Conservation (phyloP, 2,797 vertebrate species). For the Trichosurus vulpecula region DNA sequence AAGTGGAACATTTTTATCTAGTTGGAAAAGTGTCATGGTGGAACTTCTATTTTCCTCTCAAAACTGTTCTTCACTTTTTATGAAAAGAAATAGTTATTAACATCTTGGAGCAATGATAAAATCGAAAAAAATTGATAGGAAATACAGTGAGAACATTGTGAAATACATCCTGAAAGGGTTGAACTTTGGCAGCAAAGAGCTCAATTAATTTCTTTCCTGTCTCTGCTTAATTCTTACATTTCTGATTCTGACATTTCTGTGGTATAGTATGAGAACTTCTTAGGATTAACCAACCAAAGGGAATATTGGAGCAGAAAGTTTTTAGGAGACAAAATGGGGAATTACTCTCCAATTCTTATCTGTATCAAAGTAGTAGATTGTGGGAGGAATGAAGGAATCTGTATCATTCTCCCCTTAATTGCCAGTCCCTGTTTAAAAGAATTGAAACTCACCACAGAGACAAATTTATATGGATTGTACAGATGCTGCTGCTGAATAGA, state of each 20-base stretch:
- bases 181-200: slow-evolving; percentile 80
- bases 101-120: slow-evolving; percentile 79
- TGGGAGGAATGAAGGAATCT: slow-evolving; percentile 80
- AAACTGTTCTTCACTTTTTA: slow-evolving; percentile 83
- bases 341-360: slow-evolving; percentile 85
- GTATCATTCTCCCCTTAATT: slow-evolving; percentile 85
- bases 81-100: slow-evolving; percentile 86
- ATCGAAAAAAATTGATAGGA: slow-evolving; percentile 82
- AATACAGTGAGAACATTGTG: slow-evolving; percentile 84
- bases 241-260: slow-evolving; percentile 82
- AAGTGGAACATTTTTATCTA: slow-evolving; percentile 87
- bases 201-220: slow-evolving; percentile 85
- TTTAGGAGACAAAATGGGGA: slow-evolving; percentile 85
- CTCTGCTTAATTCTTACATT: slow-evolving; percentile 85
- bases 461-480: slow-evolving; percentile 79
- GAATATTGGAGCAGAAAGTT: slow-evolving; percentile 70
- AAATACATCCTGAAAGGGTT: slow-evolving; percentile 84
- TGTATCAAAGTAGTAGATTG: slow-evolving; percentile 76
- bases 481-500: slow-evolving; percentile 85
- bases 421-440: slow-evolving; percentile 83
- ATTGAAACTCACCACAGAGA: slow-evolving; percentile 81
- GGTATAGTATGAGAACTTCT: slow-evolving; percentile 85
- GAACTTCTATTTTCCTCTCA: slow-evolving; percentile 90
- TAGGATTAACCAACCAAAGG: slow-evolving; percentile 82
- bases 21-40: slow-evolving; percentile 89